These are phyloP conservation scores for Stramonita haemastoma DNA, from an alignment of 2,888 invertebrate genomes.

Conservation along the genomic window DNA sequence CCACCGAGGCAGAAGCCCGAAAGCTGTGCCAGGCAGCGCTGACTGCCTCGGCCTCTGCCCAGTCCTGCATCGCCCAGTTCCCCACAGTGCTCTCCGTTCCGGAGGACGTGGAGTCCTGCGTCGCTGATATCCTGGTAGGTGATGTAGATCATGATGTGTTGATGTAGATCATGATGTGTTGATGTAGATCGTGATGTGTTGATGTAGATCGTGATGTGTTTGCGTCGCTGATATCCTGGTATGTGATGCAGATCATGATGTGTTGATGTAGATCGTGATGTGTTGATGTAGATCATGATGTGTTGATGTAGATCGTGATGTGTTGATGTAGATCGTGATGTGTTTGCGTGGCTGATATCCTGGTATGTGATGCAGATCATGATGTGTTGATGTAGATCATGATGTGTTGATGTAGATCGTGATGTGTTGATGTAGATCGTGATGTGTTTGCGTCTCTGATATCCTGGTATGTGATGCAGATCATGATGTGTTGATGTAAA, in stretches of 20 bases:
- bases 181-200: not conserved
- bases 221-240: slow-evolving; percentile 68
- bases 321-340: not conserved
- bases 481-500: no score
- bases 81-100: slow-evolving; percentile 16
- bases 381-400: no score
- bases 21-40: slow-evolving; percentile 44
- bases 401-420: not conserved
- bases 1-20: slow-evolving; percentile 47
- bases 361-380: slow-evolving; percentile 60
- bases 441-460: slow-evolving; percentile 61
- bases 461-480: slow-evolving; percentile 60
- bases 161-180: not conserved
- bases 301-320: not conserved
- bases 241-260: slow-evolving; percentile 34
- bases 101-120: slow-evolving; percentile 57
- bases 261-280: no score
- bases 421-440: not conserved
- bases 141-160: not conserved
- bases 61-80: slow-evolving; percentile 33
- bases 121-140: slow-evolving; percentile 65
- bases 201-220: not conserved
- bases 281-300: no score
- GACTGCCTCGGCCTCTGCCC: slow-evolving; percentile 29
- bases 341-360: slow-evolving; percentile 64